These are phyloP conservation scores for Onychomys leucogaster DNA, from an alignment of 2,797 vertebrate genomes.

Conservation along the genomic window DNA sequence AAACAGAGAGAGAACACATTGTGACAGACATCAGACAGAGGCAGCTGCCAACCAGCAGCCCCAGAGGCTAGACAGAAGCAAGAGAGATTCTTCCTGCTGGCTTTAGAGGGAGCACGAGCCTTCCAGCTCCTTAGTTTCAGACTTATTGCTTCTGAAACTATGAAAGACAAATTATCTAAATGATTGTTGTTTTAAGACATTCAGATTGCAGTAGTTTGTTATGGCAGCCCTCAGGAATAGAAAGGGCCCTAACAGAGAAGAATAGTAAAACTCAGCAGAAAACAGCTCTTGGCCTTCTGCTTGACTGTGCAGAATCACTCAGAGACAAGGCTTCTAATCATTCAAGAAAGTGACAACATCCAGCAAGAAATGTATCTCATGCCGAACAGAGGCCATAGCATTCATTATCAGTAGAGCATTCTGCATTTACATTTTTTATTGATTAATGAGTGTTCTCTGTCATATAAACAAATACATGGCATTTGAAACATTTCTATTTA, in stretches of 20 bases:
- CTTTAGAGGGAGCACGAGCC: neutral
- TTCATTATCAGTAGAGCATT: neutral
- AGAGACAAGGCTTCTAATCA: neutral
- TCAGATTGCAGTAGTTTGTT: neutral
- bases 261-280: neutral
- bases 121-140: neutral
- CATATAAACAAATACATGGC: neutral
- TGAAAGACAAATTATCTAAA: neutral
- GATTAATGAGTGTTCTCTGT: neutral
- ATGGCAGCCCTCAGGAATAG: neutral
- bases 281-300: neutral
- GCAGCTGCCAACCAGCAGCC: accelerated
- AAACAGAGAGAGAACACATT: neutral
- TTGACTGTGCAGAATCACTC: neutral
- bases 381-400: neutral
- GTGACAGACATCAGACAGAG: neutral
- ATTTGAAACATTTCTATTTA: neutral
- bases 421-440: neutral
- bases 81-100: neutral
- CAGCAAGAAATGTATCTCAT: neutral
- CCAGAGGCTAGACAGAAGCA: neutral
- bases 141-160: neutral
- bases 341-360: neutral
- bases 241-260: neutral
- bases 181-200: neutral